Evolutionary conservation across 2,888 invertebrate species (phyloP).

Genomic region (Drosophila barbarae): DNA sequence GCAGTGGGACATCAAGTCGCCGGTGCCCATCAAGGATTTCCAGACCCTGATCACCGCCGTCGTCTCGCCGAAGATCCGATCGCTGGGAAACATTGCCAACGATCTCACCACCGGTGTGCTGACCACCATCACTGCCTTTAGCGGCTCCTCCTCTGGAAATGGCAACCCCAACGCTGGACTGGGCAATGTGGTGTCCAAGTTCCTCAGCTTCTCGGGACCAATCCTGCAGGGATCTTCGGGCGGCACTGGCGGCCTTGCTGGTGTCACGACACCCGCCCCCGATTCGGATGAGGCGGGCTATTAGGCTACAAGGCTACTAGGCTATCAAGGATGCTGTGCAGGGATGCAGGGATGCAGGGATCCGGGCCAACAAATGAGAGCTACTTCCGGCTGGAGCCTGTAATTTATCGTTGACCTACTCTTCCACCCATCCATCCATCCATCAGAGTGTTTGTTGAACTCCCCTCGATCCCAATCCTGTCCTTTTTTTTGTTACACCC

Average conservation of each 20-base stretch:
- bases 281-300: constrained; percentile 79
- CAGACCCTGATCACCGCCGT: constrained; percentile 85
- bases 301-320: constrained; percentile 42
- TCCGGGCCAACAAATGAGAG: constrained; percentile 11
- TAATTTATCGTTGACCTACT: constrained; percentile 33
- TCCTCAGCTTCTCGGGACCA: constrained; percentile 79
- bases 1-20: constrained; percentile 86
- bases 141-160: constrained; percentile 79
- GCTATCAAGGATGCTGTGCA: not conserved
- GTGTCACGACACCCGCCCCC: constrained; percentile 73
- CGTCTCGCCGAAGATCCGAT: constrained; percentile 85
- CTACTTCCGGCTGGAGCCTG: constrained; percentile 15
- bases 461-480: constrained; percentile 2
- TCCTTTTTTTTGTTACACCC: constrained; percentile 45
- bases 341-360: constrained; percentile 1
- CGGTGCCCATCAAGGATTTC: constrained; percentile 83
- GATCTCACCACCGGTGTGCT: constrained; percentile 82
- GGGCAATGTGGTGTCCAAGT: constrained; percentile 79
- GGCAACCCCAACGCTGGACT: constrained; percentile 78
- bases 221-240: constrained; percentile 79
- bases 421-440: constrained; percentile 3
- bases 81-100: constrained; percentile 85
- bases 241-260: constrained; percentile 63
- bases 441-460: constrained; percentile 11
- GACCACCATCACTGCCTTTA: constrained; percentile 81